These are phyloP conservation scores for Rhingia rostrata DNA, from an alignment of 2,888 invertebrate genomes.

Conservation along the genomic window DNA sequence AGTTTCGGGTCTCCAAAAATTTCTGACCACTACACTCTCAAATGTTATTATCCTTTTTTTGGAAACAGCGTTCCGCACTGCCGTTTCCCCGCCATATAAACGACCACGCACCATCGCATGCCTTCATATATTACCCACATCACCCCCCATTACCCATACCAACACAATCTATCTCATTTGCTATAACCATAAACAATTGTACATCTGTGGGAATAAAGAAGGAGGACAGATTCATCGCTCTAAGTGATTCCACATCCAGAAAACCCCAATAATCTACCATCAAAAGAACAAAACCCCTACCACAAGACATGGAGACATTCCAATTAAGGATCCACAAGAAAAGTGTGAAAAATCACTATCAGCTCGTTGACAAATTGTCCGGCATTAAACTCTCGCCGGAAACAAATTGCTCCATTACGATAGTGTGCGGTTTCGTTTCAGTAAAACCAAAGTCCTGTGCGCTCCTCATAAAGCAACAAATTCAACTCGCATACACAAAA, in stretches of 20 bases:
- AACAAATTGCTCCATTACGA: conserved; percentile 70
- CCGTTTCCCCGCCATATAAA: not conserved
- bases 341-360: conserved; percentile 73
- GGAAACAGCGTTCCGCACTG: not conserved
- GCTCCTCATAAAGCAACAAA: conserved; percentile 28
- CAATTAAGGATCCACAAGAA: conserved; percentile 69
- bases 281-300: conserved; percentile 25
- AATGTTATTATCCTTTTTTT: not conserved
- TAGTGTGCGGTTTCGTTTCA: conserved; percentile 52
- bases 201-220: conserved; percentile 37
- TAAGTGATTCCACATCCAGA: conserved; percentile 58
- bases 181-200: conserved; percentile 38
- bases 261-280: conserved; percentile 28
- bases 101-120: conserved; percentile 13
- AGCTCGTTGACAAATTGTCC: conserved; percentile 72
- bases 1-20: not conserved
- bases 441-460: conserved; percentile 11
- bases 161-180: conserved; percentile 32
- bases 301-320: conserved; percentile 58
- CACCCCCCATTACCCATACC: not conserved
- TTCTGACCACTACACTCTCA: not conserved
- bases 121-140: conserved; percentile 25
- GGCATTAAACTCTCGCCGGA: conserved; percentile 58
- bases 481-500: conserved; percentile 1
- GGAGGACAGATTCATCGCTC: conserved; percentile 48